A percentile compares a stretch with the other conserved stretches of the same genome.
Evolutionary conservation across 2,797 vertebrate species (phyloP).

Genomic region (Anguilla pacifica): DNA sequence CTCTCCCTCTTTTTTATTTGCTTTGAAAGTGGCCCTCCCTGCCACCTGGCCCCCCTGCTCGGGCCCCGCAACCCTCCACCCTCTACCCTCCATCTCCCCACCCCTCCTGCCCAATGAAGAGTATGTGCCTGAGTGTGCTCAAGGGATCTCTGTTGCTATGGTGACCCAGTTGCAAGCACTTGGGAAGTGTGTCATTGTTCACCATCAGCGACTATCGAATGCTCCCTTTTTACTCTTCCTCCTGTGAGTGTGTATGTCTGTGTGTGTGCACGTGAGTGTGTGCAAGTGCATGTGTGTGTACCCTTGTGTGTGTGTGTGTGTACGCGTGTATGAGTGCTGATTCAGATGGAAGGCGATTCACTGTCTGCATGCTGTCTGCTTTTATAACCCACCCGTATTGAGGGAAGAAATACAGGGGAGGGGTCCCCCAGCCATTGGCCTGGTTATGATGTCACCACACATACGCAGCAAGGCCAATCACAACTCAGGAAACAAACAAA

Average conservation of each 20-base stretch:
- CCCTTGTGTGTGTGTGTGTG: background rate
- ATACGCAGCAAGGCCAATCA: background rate
- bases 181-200: conserved; percentile 54
- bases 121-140: conserved; percentile 44
- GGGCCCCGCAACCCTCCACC: too few species aligned
- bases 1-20: conserved; percentile 10
- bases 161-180: conserved; percentile 63
- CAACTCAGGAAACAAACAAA: background rate
- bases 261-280: background rate
- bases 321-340: background rate
- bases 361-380: background rate
- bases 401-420: background rate
- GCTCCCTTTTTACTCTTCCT: background rate
- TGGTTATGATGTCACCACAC: background rate
- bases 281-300: background rate
- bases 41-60: background rate
- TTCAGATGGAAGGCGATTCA: background rate
- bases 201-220: conserved; percentile 2
- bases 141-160: conserved; percentile 70
- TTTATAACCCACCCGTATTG: background rate
- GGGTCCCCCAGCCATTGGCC: background rate
- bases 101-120: background rate
- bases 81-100: background rate
- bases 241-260: conserved; percentile 18
- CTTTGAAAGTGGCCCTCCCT: conserved; percentile 25